A percentile compares a stretch with the other conserved stretches of the same genome.
Conservation (phyloP, 2,797 vertebrate genomes). For the Scarus forsteni region DNA sequence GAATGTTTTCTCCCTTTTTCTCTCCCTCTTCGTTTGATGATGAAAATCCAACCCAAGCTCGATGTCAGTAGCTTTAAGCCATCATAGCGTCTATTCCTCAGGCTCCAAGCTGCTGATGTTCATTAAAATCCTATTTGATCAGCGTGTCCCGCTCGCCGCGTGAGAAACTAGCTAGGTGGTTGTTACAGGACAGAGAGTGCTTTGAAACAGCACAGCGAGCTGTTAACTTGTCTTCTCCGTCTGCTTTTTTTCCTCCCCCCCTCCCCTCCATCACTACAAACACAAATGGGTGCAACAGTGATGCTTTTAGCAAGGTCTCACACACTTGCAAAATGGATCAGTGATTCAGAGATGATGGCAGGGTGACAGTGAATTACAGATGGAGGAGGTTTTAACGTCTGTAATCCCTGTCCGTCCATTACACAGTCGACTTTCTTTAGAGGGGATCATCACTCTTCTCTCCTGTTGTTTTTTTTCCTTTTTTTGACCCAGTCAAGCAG, state of each 20-base stretch:
- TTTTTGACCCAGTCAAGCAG: slow-evolving; percentile 73
- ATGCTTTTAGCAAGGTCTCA: slow-evolving; percentile 84
- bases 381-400: slow-evolving; percentile 83
- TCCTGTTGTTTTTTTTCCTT: slow-evolving; percentile 68
- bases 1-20: slow-evolving; percentile 58
- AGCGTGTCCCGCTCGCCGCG: slow-evolving; percentile 71
- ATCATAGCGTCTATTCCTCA: slow-evolving; percentile 71
- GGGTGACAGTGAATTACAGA: slow-evolving; percentile 85
- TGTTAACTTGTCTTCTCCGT: slow-evolving; percentile 80
- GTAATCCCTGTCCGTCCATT: slow-evolving; percentile 82
- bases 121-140: slow-evolving; percentile 84
- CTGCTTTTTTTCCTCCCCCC: slow-evolving; percentile 14
- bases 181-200: slow-evolving; percentile 81
- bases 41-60: slow-evolving; percentile 76
- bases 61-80: slow-evolving; percentile 77
- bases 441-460: slow-evolving; percentile 81
- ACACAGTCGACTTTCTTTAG: slow-evolving; percentile 82
- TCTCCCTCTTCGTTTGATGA: slow-evolving; percentile 65
- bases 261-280: slow-evolving; percentile 64
- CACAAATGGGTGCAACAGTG: slow-evolving; percentile 80
- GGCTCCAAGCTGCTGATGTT: slow-evolving; percentile 77
- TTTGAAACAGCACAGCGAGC: slow-evolving; percentile 79
- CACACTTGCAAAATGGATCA: slow-evolving; percentile 84
- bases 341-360: slow-evolving; percentile 83
- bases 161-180: slow-evolving; percentile 78